Percentiles rank a stretch among this genome's conserved stretches.
Evolutionary conservation across 2,113 vertebrate genomes (phyloP).

Genomic region (Cochlearius cochlearius): DNA sequence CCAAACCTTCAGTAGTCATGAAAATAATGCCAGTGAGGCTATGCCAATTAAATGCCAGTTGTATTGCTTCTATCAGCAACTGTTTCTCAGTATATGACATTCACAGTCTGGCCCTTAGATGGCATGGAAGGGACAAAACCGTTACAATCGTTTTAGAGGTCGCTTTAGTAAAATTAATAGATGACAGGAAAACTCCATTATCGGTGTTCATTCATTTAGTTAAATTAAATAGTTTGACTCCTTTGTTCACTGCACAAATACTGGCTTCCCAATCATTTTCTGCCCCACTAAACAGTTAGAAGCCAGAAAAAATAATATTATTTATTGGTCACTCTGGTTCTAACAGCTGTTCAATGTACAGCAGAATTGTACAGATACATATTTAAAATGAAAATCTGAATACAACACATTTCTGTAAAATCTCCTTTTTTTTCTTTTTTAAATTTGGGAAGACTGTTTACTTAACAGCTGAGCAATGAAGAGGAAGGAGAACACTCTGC

Average conservation of each 20-base stretch:
- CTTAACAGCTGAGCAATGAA: neutral
- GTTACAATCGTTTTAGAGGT: neutral
- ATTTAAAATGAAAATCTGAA: neutral
- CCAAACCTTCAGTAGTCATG: neutral
- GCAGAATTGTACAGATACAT: neutral
- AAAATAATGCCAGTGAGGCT: neutral
- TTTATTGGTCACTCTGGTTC: neutral
- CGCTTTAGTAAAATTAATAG: conserved; percentile 34
- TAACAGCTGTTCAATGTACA: neutral
- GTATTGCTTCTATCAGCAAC: neutral
- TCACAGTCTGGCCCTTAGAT: conserved; percentile 29
- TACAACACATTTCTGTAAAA: neutral
- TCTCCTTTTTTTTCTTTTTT: neutral
- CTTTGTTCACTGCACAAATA: conserved; percentile 27
- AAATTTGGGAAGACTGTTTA: neutral
- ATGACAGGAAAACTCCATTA: conserved; percentile 14
- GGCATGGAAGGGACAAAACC: conserved; percentile 27
- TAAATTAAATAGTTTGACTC: conserved; percentile 32
- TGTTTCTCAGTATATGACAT: neutral
- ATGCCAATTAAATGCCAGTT: neutral
- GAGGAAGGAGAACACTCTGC: neutral
- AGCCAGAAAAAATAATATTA: neutral
- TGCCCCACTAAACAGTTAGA: neutral
- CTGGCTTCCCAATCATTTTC: neutral
- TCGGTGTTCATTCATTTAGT: neutral